These are phyloP conservation scores for Xenentodon cancila DNA, from an alignment of 2,797 vertebrate species.

Conservation along the genomic window DNA sequence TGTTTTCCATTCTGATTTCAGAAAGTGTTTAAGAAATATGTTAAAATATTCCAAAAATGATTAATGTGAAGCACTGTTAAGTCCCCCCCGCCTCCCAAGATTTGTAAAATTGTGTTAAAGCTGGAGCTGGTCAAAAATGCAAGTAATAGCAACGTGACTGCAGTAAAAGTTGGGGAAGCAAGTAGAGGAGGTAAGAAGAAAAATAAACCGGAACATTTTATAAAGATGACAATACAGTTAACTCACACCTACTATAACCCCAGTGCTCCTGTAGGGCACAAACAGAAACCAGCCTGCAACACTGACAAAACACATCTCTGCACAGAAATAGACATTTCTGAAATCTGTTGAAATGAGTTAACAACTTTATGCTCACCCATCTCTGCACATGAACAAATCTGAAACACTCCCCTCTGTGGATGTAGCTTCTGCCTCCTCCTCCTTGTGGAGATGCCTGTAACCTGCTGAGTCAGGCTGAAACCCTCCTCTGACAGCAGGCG, in stretches of 20 bases:
- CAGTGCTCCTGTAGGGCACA: neutral
- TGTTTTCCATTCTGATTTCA: too few species aligned
- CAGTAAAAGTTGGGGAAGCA: neutral
- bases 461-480: slow-evolving; percentile 87
- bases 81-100: neutral
- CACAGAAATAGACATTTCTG: neutral
- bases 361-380: neutral
- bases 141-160: neutral
- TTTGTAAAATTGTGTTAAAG: neutral
- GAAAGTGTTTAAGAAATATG: too few species aligned
- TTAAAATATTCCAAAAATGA: too few species aligned
- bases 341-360: neutral
- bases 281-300: neutral
- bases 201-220: neutral
- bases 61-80: too few species aligned
- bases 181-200: slow-evolving; percentile 1
- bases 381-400: neutral
- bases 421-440: slow-evolving; percentile 78
- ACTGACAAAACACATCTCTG: neutral
- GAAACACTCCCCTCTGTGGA: slow-evolving; percentile 1
- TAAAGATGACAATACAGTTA: neutral
- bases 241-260: neutral
- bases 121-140: neutral
- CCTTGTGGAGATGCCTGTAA: slow-evolving; percentile 84
- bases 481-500: slow-evolving; percentile 85